Evolutionary conservation across 2,888 invertebrate genomes (phyloP).

Genomic region (Balanococcus diminutus): DNA sequence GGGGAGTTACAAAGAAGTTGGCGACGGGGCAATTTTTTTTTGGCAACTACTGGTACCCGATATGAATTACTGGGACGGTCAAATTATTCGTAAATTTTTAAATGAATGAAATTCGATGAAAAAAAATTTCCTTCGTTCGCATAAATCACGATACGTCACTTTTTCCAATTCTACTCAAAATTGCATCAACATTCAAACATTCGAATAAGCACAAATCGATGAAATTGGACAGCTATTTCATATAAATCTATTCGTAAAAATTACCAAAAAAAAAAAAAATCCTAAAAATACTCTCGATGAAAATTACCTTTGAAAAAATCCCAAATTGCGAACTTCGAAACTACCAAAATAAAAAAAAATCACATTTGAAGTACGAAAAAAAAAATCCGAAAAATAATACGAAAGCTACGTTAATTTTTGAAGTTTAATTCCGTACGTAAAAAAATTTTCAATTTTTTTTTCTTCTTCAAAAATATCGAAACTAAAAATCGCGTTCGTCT

Average conservation of each 20-base stretch:
- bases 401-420: neutral
- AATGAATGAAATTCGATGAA: neutral
- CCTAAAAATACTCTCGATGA: neutral
- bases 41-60: neutral
- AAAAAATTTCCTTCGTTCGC: no score
- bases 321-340: neutral
- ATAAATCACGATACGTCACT: neutral
- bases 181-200: no score
- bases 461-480: no score
- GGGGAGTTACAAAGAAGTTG: neutral
- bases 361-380: neutral
- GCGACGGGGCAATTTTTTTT: neutral
- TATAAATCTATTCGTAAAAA: neutral
- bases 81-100: no score
- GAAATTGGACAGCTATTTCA: no score
- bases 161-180: no score
- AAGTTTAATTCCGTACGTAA: neutral
- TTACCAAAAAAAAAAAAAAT: neutral
- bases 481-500: neutral
- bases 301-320: neutral
- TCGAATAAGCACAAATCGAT: no score
- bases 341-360: neutral
- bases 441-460: neutral
- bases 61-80: neutral
- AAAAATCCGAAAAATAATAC: neutral